Base-by-base conservation (phyloP, 2,113 vertebrate species). In the Taurulus bubalis region DNA sequence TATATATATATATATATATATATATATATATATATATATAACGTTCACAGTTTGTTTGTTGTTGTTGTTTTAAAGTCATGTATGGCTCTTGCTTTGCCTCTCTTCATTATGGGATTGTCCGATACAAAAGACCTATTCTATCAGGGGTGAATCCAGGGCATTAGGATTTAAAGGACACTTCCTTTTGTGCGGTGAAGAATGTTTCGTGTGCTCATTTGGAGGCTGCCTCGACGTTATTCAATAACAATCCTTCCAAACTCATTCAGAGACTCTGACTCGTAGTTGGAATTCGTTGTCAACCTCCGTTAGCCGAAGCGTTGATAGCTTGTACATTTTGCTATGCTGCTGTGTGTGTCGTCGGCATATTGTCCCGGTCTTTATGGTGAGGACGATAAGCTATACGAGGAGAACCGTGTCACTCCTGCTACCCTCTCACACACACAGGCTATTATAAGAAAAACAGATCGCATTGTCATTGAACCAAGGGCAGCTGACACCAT, bases 41-140 rank as follows among this genome's bases (percentile, higher is more conserved):
- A 77, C 55, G 79, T 92, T 92, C 86, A 90, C 89, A 92, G 87
- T 85, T 79, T 28, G 5, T 6, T 28, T 15, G 26, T n/a, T 53
- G 36, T 38, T 9, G 36, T 38, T 7, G 34, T 38, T 49, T 20
- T 49, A 30, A 59, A 75, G 28, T 60, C 24, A 40, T 68, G 47
- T 30, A 77, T 71, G 84, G 82, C 79, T 82, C 83, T 75, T 74
- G 62, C 68, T 6, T 75, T 75, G 64, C 56, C 69, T 82, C 72
- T 81, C 59, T 77, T 81, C 59, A 26, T 63, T 51, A 76, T 53
- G 42, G 20, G 84, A 85, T 77, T 88, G 71, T 82, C 62, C 24
- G 4, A 77, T 59, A 85, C 68, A 81, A 80, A 77, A 64, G 2
- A 67, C n/a, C 40, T n/a, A n/a, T 75, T 86, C 32, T 14, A 4